Evolutionary conservation across 2,888 invertebrate species (phyloP).

Genomic region (Atrina japonica): DNA sequence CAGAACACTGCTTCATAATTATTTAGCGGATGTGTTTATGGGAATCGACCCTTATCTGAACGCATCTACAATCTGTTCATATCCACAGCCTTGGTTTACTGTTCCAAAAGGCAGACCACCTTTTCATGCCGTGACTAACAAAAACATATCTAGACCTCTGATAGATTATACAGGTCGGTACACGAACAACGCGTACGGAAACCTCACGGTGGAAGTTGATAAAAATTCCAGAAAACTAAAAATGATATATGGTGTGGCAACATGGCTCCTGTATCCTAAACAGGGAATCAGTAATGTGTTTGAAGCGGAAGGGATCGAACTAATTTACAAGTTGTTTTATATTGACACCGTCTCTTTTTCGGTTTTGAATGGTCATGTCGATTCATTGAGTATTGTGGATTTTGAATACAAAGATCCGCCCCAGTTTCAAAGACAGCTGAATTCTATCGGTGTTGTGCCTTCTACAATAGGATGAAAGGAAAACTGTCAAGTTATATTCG

Average conservation of each 20-base stretch:
- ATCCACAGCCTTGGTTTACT: not conserved
- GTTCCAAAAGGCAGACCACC: not conserved
- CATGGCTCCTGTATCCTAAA: conserved; percentile 1
- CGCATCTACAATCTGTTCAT: not conserved
- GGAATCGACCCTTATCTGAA: not conserved
- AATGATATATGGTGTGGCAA: not conserved
- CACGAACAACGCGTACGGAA: not conserved
- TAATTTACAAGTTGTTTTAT: too few relatives aligned
- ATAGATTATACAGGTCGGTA: not conserved
- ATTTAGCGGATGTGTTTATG: not conserved
- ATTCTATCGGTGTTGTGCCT: too few relatives aligned
- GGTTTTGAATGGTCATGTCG: too few relatives aligned
- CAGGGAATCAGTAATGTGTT: not conserved
- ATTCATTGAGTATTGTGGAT: too few relatives aligned
- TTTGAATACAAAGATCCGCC: too few relatives aligned
- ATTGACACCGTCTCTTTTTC: too few relatives aligned
- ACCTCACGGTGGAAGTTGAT: not conserved
- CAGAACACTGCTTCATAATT: conserved; percentile 9
- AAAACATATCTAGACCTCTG: too few relatives aligned
- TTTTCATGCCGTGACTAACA: not conserved
- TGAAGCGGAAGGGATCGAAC: too few relatives aligned
- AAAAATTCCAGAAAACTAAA: not conserved
- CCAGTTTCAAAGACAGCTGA: too few relatives aligned
- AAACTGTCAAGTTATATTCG: too few relatives aligned
- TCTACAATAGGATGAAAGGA: too few relatives aligned